Percentiles rank a stretch among this genome's conserved stretches.
These are phyloP conservation scores for Pachymerium ferrugineum DNA, from an alignment of 2,888 invertebrate genomes.

Conservation along the genomic window DNA sequence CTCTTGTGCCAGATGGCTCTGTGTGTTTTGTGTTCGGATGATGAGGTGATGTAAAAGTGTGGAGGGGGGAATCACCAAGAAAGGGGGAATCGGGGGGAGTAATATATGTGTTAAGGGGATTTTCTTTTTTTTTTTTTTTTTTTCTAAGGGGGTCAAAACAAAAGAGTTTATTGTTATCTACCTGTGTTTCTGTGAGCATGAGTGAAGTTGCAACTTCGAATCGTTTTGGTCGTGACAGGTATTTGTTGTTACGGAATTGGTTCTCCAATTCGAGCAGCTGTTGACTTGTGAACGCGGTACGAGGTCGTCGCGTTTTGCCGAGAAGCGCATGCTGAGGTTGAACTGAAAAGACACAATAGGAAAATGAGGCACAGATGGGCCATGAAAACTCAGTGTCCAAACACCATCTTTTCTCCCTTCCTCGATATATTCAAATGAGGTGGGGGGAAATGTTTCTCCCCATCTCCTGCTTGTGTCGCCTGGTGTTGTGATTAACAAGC, in stretches of 20 bases:
- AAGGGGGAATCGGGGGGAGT: no score
- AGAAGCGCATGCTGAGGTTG: constrained; percentile 59
- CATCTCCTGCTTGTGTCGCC: constrained; percentile 9
- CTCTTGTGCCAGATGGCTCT: background rate
- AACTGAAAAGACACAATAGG: constrained; percentile 33
- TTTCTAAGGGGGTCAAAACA: no score
- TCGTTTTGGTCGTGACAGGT: constrained; percentile 93
- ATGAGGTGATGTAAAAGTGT: background rate
- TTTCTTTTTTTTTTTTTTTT: no score
- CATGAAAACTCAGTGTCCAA: constrained; percentile 28
- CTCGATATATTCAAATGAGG: constrained; percentile 12
- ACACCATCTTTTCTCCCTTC: constrained; percentile 27
- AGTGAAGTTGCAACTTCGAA: constrained; percentile 97
- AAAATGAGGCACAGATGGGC: constrained; percentile 17
- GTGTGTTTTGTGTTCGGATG: background rate
- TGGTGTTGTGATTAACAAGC: constrained; percentile 34
- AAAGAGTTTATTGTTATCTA: no score
- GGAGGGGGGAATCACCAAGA: no score
- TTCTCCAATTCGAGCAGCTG: constrained; percentile 95
- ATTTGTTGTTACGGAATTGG: constrained; percentile 98
- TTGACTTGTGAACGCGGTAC: constrained; percentile 97
- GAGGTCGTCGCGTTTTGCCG: constrained; percentile 83
- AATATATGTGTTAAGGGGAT: no score
- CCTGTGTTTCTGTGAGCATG: constrained; percentile 98
- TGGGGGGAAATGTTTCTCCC: background rate